Evolutionary conservation across 2,888 invertebrate genomes (phyloP).

Genomic region (Eretmocerus hayati): DNA sequence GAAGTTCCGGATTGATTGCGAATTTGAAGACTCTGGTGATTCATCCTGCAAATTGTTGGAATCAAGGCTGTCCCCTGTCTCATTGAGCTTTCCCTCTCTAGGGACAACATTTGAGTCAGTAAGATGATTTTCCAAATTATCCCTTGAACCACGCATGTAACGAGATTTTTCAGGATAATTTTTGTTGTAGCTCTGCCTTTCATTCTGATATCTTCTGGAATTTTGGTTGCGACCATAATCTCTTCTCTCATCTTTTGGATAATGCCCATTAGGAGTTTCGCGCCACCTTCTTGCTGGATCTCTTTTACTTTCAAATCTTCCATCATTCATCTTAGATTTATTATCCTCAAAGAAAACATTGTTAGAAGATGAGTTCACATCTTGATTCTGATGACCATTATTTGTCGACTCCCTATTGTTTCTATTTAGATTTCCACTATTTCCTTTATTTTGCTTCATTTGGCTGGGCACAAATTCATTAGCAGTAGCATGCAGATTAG

Average conservation of each 20-base stretch:
- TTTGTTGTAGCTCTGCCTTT: slow-evolving; percentile 26
- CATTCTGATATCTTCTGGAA: slow-evolving; percentile 31
- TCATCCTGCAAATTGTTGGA: slow-evolving; percentile 10
- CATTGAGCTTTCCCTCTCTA: slow-evolving; percentile 7
- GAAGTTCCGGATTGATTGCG: slow-evolving; percentile 17
- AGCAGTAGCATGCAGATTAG: slow-evolving; percentile 54
- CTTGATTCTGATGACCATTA: slow-evolving; percentile 12
- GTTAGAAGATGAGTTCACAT: slow-evolving; percentile 4
- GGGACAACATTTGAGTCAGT: slow-evolving; percentile 8
- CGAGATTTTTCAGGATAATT: slow-evolving; percentile 13
- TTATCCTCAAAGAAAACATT: slow-evolving; percentile 22
- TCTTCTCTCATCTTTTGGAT: slow-evolving; percentile 19
- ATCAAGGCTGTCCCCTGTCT: slow-evolving; percentile 16
- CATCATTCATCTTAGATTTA: slow-evolving; percentile 23
- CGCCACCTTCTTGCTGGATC: slow-evolving; percentile 20
- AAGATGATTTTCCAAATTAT: no score
- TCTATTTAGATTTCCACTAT: slow-evolving; percentile 22
- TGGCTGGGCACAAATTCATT: slow-evolving; percentile 53
- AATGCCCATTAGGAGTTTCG: slow-evolving; percentile 23
- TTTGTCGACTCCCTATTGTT: slow-evolving; percentile 13
- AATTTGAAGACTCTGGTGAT: slow-evolving; percentile 4
- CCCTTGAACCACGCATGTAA: slow-evolving; percentile 9
- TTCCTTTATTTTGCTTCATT: slow-evolving; percentile 17
- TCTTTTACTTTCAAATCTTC: slow-evolving; percentile 24
- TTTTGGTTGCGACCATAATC: slow-evolving; percentile 24